Conservation (phyloP, 2,888 invertebrate genomes). For the Pollenia labialis region DNA sequence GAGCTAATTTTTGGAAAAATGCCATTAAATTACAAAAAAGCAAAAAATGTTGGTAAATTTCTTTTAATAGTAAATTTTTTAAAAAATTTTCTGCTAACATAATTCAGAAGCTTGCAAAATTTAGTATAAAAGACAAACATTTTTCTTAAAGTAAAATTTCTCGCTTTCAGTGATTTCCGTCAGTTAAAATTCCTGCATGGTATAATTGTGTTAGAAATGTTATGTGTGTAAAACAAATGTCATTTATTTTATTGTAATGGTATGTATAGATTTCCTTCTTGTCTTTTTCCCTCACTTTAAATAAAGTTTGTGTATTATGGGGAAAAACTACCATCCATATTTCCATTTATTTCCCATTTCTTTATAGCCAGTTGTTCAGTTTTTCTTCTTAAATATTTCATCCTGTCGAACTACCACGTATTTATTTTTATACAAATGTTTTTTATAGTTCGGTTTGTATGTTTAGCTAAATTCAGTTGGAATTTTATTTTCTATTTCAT, state of each 20-base stretch:
- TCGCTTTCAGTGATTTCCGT: no score
- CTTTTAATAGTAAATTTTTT: no score
- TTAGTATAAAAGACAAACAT: no score
- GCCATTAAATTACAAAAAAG: no score
- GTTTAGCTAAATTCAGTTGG: conserved; percentile 24
- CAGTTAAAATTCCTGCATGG: no score
- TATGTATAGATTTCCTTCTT: conserved; percentile 30
- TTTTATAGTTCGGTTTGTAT: neutral
- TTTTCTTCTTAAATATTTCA: neutral
- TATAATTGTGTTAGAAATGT: no score
- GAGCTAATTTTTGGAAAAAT: no score
- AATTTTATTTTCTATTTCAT: conserved; percentile 67
- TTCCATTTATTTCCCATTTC: conserved; percentile 35
- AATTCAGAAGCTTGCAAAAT: no score
- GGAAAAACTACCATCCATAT: conserved; percentile 43
- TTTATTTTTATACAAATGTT: conserved; percentile 39
- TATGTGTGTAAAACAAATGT: conserved; percentile 14
- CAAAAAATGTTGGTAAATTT: no score
- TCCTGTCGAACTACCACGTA: conserved; percentile 35
- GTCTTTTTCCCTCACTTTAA: conserved; percentile 3
- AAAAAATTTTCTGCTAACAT: no score
- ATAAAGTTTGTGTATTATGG: neutral
- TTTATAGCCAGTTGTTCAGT: conserved; percentile 13
- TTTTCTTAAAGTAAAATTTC: no score
- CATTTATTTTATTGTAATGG: conserved; percentile 52